Evolutionary conservation across 1,140 invertebrate species (phyloP).

Genomic region (Pseudomyrmex flavicornis): DNA sequence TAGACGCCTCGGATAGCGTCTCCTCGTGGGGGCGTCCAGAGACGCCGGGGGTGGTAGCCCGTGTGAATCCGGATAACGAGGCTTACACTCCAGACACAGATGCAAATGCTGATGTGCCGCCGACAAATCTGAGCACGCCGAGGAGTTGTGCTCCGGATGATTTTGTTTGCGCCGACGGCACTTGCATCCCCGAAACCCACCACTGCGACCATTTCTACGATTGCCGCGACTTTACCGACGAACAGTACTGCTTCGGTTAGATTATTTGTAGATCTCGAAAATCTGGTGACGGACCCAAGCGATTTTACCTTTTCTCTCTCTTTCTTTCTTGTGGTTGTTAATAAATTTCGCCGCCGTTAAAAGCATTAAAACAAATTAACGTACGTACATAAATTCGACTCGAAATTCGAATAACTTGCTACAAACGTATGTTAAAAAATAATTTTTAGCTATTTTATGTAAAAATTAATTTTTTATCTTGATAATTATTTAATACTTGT

Average conservation of each 20-base stretch:
- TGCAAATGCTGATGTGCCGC: constrained; percentile 75
- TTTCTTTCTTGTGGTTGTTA: neutral
- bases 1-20: constrained; percentile 81
- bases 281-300: constrained; percentile 72
- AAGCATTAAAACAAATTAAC: neutral
- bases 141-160: constrained; percentile 85
- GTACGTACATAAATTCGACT: neutral
- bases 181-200: constrained; percentile 88
- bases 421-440: neutral
- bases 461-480: neutral
- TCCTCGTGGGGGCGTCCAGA: constrained; percentile 77
- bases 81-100: constrained; percentile 74
- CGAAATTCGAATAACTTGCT: neutral
- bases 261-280: constrained; percentile 78
- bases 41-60: constrained; percentile 73
- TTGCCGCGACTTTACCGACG: constrained; percentile 96
- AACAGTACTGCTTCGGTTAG: constrained; percentile 93
- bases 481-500: neutral
- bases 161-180: constrained; percentile 88
- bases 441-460: neutral
- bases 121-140: constrained; percentile 79
- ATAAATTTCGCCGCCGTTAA: neutral
- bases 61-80: constrained; percentile 75
- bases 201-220: constrained; percentile 95
- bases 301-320: neutral